Evolutionary conservation across 2,888 invertebrate species (phyloP), one percentile per base, ranked within the genome.

Genomic region (Epirrita christyi): DNA sequence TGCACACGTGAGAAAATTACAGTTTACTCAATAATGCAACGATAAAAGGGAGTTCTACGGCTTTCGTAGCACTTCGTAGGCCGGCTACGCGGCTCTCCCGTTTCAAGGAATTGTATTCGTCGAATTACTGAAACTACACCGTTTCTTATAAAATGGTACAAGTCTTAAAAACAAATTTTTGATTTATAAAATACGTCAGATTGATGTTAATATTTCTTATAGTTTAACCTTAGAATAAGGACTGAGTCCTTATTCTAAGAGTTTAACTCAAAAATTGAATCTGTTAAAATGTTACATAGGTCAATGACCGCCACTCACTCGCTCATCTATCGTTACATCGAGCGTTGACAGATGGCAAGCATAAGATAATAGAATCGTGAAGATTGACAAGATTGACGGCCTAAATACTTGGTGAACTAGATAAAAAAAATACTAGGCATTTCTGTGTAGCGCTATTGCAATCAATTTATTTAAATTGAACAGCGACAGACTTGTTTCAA

Each of bases 281-380:
- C 1, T 13, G 14, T 48, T 49, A 9, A 40, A 51, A 51, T 52
- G 42, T 47, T 59, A 41, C 44, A 10, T 51, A 59, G 62, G 59
- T 59, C 59, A 48, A 45, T 55, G 64, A 63, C 62, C 62, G 52
- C 38, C 6, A 7, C 47, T n/a, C n/a, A n/a, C n/a, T n/a, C n/a
- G n/a, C n/a, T 63, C 41, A 41, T 41, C 44, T 53, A 62, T 62
- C 58, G 60, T 57, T 50, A 53, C 55, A 57, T 54, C 37, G n/a
- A n/a, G n/a, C n/a, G 45, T 55, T 59, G 70, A 54, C 65, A 72
- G 68, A 74, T 72, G 71, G 66, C 66, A 71, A 66, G 68, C 72
- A 71, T 76, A 74, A 69, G 70, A 71, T 70, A 73, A 71, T 70
- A 75, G 67, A 71, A 68, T 75, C 70, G 73, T 73, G n/a, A 65